Conservation (phyloP, 2,797 vertebrate genomes). For the Sylvilagus floridanus region DNA sequence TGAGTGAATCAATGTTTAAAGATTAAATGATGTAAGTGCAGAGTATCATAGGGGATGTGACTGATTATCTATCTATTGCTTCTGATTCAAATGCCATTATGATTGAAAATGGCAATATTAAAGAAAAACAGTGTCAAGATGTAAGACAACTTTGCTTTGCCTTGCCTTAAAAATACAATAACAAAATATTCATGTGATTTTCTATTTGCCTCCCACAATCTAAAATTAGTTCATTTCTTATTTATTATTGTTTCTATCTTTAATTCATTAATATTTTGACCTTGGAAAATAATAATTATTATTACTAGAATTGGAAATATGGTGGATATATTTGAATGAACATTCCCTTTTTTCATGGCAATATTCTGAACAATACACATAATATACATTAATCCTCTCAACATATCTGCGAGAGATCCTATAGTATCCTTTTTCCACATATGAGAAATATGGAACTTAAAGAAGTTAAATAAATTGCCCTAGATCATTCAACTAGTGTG, state of each 20-base stretch:
- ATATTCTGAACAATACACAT: neutral
- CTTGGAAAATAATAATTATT: neutral
- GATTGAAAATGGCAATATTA: conserved; percentile 8
- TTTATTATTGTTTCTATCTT: neutral
- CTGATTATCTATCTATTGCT: neutral
- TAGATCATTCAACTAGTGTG: neutral
- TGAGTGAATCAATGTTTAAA: conserved; percentile 61
- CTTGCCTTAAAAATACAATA: neutral
- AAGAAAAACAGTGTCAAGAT: neutral
- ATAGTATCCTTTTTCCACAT: neutral
- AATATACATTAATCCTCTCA: neutral
- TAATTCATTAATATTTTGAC: neutral
- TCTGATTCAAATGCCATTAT: conserved; percentile 18
- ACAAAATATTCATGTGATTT: neutral
- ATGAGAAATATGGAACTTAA: neutral
- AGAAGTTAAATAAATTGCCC: neutral
- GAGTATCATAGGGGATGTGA: neutral
- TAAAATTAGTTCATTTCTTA: neutral
- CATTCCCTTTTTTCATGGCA: neutral
- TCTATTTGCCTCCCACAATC: neutral
- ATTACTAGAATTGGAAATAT: neutral
- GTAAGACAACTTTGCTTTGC: neutral
- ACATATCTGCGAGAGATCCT: neutral
- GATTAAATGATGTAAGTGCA: conserved; percentile 52
- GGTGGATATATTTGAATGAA: neutral